Conservation (phyloP, 2,888 invertebrate species). For the Melinopterus prodromus region DNA sequence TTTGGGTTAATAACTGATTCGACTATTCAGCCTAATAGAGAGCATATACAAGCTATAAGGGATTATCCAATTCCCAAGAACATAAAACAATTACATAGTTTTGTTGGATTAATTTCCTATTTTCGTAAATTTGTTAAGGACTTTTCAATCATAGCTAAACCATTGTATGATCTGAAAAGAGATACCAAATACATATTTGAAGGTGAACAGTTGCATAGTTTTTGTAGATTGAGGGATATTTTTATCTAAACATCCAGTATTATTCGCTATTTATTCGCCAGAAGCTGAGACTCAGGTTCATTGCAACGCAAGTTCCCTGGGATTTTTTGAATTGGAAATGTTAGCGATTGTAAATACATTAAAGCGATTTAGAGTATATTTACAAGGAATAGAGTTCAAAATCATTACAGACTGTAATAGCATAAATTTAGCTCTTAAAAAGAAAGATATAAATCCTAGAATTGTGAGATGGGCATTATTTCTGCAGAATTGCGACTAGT, state of each 20-base stretch:
- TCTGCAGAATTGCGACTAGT: constrained; percentile 48
- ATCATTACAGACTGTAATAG: constrained; percentile 48
- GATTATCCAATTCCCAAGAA: constrained; percentile 24
- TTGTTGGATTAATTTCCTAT: constrained; percentile 25
- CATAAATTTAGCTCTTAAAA: constrained; percentile 44
- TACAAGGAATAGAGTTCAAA: constrained; percentile 46
- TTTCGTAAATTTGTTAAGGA: constrained; percentile 23
- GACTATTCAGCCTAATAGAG: constrained; percentile 14
- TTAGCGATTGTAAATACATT: constrained; percentile 46
- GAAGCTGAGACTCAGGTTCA: no score
- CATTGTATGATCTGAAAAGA: constrained; percentile 22
- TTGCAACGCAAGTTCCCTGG: no score
- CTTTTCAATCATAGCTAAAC: constrained; percentile 24
- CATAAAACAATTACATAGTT: constrained; percentile 27
- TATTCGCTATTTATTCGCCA: no score
- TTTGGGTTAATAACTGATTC: constrained; percentile 27
- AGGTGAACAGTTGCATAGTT: no score
- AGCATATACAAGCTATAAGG: constrained; percentile 15
- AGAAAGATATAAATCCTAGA: constrained; percentile 47
- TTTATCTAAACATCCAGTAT: no score
- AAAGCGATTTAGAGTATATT: constrained; percentile 45
- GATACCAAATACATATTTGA: no score
- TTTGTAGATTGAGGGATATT: no score
- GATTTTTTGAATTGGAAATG: constrained; percentile 19
- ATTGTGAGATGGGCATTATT: constrained; percentile 46